Conservation (phyloP, 2,797 vertebrate genomes). For the Carduelis carduelis region DNA sequence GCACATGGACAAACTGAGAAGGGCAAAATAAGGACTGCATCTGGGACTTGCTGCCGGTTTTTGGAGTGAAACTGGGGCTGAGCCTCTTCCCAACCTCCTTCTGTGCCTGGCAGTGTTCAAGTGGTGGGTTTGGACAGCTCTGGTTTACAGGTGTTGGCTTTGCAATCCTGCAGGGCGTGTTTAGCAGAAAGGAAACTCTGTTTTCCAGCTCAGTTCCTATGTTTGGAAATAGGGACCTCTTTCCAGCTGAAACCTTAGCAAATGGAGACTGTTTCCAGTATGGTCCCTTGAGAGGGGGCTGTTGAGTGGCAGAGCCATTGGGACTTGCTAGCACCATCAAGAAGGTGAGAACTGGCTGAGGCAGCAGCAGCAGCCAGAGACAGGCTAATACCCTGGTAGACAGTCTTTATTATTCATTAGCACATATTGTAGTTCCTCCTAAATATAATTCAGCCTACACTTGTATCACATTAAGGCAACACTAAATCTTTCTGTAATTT, state of each 20-base stretch:
- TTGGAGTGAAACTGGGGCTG: background rate
- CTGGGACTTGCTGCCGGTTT: background rate
- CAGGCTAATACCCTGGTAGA: constrained; percentile 1
- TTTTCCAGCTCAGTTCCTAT: background rate
- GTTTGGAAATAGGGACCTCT: background rate
- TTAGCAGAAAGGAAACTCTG: background rate
- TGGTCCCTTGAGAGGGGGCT: background rate
- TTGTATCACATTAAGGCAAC: constrained; percentile 54
- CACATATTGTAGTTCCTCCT: constrained; percentile 55
- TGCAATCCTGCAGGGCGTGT: background rate
- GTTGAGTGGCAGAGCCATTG: background rate
- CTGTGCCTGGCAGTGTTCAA: background rate
- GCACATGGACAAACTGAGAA: background rate
- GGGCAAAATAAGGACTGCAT: background rate
- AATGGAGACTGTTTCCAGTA: background rate
- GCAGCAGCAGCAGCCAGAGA: background rate
- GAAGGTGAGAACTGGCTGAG: constrained; percentile 36
- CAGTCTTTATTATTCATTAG: constrained; percentile 67
- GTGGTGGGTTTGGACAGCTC: background rate
- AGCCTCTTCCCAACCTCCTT: background rate
- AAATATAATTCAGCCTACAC: constrained; percentile 50
- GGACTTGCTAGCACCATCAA: background rate
- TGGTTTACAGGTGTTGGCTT: background rate
- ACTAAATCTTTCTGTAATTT: constrained; percentile 64
- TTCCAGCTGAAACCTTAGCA: background rate